These are phyloP conservation scores for Cervus canadensis DNA, from an alignment of 2,113 vertebrate genomes.

Conservation along the genomic window DNA sequence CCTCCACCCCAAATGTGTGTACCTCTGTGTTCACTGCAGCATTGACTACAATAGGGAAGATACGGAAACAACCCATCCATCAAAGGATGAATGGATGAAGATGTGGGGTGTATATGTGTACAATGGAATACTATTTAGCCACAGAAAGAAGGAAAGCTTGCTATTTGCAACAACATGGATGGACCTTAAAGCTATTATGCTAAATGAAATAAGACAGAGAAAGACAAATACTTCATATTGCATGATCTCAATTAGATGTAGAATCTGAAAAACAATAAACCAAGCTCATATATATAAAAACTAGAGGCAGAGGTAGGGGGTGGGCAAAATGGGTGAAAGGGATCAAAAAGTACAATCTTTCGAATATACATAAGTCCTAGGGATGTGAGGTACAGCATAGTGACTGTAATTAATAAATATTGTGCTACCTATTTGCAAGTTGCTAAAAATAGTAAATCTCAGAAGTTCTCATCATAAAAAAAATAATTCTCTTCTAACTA, in stretches of 20 bases:
- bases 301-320: too few species aligned
- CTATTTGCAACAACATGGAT: not conserved
- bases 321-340: not conserved
- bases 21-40: not conserved
- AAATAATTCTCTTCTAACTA: not conserved
- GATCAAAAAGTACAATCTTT: not conserved
- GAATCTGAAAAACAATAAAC: not conserved
- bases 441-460: not conserved
- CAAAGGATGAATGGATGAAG: not conserved
- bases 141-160: not conserved
- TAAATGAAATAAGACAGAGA: not conserved
- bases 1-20: not conserved
- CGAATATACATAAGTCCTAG: fast-evolving
- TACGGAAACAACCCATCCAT: not conserved
- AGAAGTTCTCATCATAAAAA: not conserved
- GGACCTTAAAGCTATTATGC: not conserved
- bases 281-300: not conserved
- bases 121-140: not conserved
- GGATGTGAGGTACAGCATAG: not conserved
- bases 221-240: not conserved
- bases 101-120: too few species aligned
- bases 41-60: not conserved
- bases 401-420: not conserved
- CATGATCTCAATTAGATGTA: not conserved
- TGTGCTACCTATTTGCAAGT: not conserved